Conservation (phyloP, 1,140 invertebrate genomes). For the Nephila pilipes region DNA sequence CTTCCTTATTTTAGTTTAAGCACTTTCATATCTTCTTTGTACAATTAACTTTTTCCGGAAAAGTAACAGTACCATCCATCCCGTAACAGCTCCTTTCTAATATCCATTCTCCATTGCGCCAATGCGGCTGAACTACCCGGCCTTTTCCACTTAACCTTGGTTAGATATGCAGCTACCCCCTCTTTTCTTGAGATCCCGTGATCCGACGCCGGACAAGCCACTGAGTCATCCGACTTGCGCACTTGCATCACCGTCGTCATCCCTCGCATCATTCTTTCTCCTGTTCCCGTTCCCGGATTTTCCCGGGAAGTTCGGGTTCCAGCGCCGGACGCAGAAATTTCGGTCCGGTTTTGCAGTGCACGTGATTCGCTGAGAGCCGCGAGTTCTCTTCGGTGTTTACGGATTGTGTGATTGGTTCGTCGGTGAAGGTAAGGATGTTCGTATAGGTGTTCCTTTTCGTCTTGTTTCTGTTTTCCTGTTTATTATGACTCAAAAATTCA, state of each 20-base stretch:
- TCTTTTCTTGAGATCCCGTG: conserved; percentile 24
- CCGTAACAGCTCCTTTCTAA: too few species aligned
- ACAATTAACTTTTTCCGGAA: too few species aligned
- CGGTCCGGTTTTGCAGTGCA: background rate
- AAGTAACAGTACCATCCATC: too few species aligned
- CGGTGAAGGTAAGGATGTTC: too few species aligned
- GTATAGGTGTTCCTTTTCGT: too few species aligned
- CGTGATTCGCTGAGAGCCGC: background rate
- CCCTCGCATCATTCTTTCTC: conserved; percentile 28
- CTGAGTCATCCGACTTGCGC: conserved; percentile 41
- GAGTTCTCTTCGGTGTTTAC: too few species aligned
- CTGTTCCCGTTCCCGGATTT: conserved; percentile 1
- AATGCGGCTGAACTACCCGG: background rate
- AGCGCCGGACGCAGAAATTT: background rate
- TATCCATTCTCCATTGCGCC: background rate
- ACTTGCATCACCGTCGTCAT: conserved; percentile 30
- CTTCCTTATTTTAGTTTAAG: too few species aligned
- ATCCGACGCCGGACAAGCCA: conserved; percentile 19
- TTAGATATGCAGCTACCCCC: conserved; percentile 30
- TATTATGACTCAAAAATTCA: too few species aligned
- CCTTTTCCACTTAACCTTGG: background rate
- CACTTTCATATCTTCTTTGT: too few species aligned
- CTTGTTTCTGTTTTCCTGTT: too few species aligned
- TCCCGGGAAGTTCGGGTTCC: background rate
- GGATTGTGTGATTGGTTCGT: too few species aligned